Evolutionary conservation across 2,797 vertebrate species (phyloP).

Genomic region (Merluccius polli): DNA sequence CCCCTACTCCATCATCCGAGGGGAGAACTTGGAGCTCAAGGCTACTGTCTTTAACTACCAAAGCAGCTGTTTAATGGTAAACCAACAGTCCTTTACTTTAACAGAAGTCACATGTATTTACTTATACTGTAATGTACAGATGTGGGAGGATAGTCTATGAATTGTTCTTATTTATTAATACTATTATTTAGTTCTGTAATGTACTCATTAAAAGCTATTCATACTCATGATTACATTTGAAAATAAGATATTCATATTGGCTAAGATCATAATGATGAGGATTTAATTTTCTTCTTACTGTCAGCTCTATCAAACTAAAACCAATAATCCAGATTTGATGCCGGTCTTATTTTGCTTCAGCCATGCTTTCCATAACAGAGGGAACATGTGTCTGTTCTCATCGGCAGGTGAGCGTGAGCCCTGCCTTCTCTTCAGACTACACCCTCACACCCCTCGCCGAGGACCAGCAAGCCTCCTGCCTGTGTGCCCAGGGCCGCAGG

Average conservation of each 20-base stretch:
- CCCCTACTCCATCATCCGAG: slow-evolving; percentile 77
- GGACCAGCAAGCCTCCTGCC: slow-evolving; percentile 53
- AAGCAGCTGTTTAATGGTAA: slow-evolving; percentile 74
- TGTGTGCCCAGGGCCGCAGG: slow-evolving; percentile 61
- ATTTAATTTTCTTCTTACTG: not conserved
- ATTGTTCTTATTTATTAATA: not conserved
- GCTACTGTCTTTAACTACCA: slow-evolving; percentile 72
- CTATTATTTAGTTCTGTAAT: not conserved
- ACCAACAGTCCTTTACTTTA: slow-evolving; percentile 15
- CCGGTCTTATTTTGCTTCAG: no score
- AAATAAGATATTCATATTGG: not conserved
- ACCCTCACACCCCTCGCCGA: slow-evolving; percentile 44
- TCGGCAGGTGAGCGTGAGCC: slow-evolving; percentile 60
- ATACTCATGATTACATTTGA: not conserved
- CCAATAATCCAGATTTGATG: no score
- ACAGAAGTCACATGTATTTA: not conserved
- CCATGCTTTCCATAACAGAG: not conserved
- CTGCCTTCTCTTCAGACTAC: slow-evolving; percentile 47
- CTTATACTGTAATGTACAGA: not conserved
- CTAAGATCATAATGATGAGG: not conserved
- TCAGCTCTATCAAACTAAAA: not conserved
- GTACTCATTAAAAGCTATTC: not conserved
- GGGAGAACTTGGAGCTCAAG: slow-evolving; percentile 75
- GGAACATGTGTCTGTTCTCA: not conserved
- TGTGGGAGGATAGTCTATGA: not conserved